phyloP scores from a whole-genome alignment of 2,113 vertebrate genomes.

The Craseonycteris thonglongyai region DNA sequence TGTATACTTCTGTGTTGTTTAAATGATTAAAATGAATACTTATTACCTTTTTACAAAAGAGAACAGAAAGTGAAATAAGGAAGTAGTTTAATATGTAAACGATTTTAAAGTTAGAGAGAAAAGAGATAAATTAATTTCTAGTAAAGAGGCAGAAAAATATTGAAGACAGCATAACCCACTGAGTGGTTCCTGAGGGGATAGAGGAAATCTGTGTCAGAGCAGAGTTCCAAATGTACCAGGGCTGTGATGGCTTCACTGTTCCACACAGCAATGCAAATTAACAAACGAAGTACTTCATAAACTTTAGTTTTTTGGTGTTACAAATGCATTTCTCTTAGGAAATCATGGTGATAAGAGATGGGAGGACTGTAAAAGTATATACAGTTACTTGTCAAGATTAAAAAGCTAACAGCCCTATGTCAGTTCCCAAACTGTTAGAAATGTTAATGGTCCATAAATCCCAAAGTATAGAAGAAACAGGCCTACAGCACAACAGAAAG shows the following conservation, averaged over 20 bases:
- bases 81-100: slow-evolving; percentile 22
- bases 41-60: neutral
- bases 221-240: neutral
- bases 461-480: neutral
- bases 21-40: slow-evolving; percentile 10
- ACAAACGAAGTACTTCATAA: neutral
- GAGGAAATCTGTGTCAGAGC: neutral
- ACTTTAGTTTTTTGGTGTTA: neutral
- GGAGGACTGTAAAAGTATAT: neutral
- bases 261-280: neutral
- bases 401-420: neutral
- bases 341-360: neutral
- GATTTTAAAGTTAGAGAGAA: slow-evolving; percentile 14
- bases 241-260: neutral
- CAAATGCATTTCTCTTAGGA: neutral
- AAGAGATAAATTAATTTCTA: neutral
- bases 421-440: neutral
- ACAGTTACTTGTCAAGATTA: neutral
- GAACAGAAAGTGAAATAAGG: slow-evolving; percentile 46
- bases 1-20: neutral
- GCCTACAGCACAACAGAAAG: neutral
- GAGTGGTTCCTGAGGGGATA: neutral
- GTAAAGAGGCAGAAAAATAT: neutral
- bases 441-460: neutral
- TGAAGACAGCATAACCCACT: neutral